Conservation (phyloP, 2,888 invertebrate species). For the Drosophila eohydei region DNA sequence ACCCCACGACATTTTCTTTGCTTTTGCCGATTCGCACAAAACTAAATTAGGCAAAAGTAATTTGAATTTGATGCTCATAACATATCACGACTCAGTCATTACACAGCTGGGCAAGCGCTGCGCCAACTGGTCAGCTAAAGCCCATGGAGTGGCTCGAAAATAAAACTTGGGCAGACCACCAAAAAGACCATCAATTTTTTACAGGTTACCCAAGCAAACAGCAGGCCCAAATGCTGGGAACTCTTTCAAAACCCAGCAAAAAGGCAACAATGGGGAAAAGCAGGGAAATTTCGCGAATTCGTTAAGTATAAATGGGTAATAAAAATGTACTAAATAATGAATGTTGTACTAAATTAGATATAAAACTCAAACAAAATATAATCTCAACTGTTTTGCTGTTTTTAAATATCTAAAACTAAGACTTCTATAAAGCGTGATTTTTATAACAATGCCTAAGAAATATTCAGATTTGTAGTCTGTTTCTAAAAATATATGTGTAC, state of each 20-base stretch:
- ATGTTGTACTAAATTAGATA: not conserved
- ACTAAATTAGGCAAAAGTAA: constrained; percentile 51
- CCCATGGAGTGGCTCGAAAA: constrained; percentile 66
- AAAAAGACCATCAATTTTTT: constrained; percentile 27
- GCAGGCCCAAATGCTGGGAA: constrained; percentile 37
- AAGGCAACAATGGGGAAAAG: constrained; percentile 31
- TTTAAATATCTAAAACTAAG: too few species aligned
- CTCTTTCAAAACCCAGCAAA: constrained; percentile 20
- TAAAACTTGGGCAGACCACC: constrained; percentile 26
- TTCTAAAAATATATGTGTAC: too few species aligned
- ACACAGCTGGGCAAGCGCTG: constrained; percentile 52
- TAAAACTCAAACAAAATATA: not conserved
- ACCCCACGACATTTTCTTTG: constrained; percentile 53
- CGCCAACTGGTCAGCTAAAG: constrained; percentile 6
- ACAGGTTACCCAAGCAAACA: constrained; percentile 35
- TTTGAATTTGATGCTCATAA: constrained; percentile 71
- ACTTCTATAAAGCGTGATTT: too few species aligned
- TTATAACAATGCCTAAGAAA: too few species aligned
- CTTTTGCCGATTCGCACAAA: constrained; percentile 30
- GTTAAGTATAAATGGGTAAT: not conserved
- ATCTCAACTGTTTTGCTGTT: too few species aligned
- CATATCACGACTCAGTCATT: constrained; percentile 77
- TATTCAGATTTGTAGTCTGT: too few species aligned
- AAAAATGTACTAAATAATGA: constrained; percentile 3
- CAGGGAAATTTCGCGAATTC: constrained; percentile 12